phyloP scores from a whole-genome alignment of 1,140 invertebrate genomes.

The Batillaria attramentaria region DNA sequence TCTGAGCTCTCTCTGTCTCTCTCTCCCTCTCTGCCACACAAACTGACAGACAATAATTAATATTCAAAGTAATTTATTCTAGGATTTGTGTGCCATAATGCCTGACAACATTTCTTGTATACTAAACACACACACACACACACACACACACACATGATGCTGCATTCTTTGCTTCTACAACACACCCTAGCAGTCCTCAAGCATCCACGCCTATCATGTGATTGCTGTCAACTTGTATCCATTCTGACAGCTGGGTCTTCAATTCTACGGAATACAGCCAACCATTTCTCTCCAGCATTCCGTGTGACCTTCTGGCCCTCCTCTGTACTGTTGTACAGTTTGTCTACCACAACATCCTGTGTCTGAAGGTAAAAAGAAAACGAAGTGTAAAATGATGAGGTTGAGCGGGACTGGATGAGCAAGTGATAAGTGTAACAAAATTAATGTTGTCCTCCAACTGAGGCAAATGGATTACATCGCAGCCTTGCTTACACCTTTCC shows the following conservation, averaged over 20 bases:
- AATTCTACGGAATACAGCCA: conserved; percentile 85
- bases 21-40: too few relatives aligned
- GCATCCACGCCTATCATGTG: too few relatives aligned
- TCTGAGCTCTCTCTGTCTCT: too few relatives aligned
- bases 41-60: not conserved
- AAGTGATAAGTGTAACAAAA: too few relatives aligned
- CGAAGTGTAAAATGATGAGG: not conserved
- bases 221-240: not conserved
- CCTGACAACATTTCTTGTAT: too few relatives aligned
- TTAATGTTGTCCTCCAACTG: too few relatives aligned
- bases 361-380: conserved; percentile 75
- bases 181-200: too few relatives aligned
- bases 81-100: too few relatives aligned
- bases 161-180: not conserved
- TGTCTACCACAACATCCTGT: conserved; percentile 87
- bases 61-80: too few relatives aligned
- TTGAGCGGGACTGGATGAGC: too few relatives aligned
- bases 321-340: conserved; percentile 94
- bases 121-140: conserved; percentile 14
- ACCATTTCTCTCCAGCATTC: conserved; percentile 94
- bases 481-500: too few relatives aligned
- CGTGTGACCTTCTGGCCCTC: conserved; percentile 98
- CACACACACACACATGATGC: not conserved
- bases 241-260: conserved; percentile 70
- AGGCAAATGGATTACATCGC: too few relatives aligned